Base-by-base conservation (phyloP, 1,140 invertebrate genomes). In the Chironomus striatipennis region DNA sequence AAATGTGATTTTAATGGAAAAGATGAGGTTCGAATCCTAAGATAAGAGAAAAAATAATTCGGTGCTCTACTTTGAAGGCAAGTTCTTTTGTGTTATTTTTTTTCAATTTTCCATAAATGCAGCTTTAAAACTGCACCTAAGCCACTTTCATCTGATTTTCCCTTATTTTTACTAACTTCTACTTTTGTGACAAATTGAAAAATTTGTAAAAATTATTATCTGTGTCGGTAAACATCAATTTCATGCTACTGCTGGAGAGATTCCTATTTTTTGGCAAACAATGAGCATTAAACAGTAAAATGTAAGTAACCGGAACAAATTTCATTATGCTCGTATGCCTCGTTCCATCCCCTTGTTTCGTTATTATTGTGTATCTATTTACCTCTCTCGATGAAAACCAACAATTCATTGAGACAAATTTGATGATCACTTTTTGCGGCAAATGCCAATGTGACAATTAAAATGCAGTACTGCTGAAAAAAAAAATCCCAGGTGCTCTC, bases 291-390 rank as follows among this genome's bases (percentile, higher is more conserved):
- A 70, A 20, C 20, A 18, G 18, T 18, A 70, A 57, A 70, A 70
- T 70, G n/a, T 70, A 70, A 70, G 65, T 70, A 70, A 70, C 65
- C 65, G 65, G 65, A 70, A 70, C 65, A 20, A 70, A 70, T 70
- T 70, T 70, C 18, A 70, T 70, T 70, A 70, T 18, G 18, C 65
- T 70, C 18, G 65, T 17, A 70, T 21, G 65, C 47, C 47, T 57
- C 47, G 47, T 57, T 57, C 47, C 47, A 15, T 57, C 47, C 47
- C 47, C n/a, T n/a, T 57, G 12, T 47, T 57, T 57, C n/a, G 47
- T 57, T n/a, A n/a, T n/a, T 15, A 10, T 15, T 34, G 5, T 34
- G 24, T n/a, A n/a, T 34, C 24, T 34, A 34, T 34, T 34, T 34
- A 34, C n/a, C n/a, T 57, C 47, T n/a, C 47, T 57, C 47, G 9